These are phyloP conservation scores for Xerus inauris DNA, from an alignment of 2,113 vertebrate species.

Conservation along the genomic window DNA sequence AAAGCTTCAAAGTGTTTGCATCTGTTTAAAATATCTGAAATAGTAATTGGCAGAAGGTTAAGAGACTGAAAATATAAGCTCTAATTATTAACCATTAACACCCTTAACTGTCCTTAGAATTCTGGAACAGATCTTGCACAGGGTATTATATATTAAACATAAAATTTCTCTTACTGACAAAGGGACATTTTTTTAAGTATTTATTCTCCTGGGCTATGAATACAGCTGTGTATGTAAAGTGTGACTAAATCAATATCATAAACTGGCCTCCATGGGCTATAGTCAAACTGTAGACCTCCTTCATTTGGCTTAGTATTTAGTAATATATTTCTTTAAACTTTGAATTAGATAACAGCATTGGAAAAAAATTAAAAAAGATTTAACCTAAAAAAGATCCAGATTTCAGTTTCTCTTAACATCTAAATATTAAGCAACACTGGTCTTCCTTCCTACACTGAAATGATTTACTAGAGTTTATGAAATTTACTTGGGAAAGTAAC, in stretches of 20 bases:
- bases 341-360: background rate
- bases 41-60: background rate
- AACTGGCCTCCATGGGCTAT: background rate
- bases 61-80: background rate
- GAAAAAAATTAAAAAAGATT: background rate
- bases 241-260: background rate
- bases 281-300: background rate
- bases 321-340: background rate
- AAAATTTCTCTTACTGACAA: background rate
- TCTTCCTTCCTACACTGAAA: background rate
- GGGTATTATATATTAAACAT: background rate
- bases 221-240: background rate
- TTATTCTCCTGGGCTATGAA: background rate
- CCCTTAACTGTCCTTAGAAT: background rate
- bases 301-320: background rate
- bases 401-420: slow-evolving; percentile 32
- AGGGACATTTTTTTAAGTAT: background rate
- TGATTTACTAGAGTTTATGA: background rate
- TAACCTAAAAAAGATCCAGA: background rate
- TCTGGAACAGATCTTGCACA: background rate
- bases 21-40: background rate
- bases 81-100: background rate
- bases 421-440: background rate
- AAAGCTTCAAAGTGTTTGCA: background rate
- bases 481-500: background rate